Evolutionary conservation across 2,113 vertebrate genomes (phyloP).

Genomic region (Ctenomys sociabilis): DNA sequence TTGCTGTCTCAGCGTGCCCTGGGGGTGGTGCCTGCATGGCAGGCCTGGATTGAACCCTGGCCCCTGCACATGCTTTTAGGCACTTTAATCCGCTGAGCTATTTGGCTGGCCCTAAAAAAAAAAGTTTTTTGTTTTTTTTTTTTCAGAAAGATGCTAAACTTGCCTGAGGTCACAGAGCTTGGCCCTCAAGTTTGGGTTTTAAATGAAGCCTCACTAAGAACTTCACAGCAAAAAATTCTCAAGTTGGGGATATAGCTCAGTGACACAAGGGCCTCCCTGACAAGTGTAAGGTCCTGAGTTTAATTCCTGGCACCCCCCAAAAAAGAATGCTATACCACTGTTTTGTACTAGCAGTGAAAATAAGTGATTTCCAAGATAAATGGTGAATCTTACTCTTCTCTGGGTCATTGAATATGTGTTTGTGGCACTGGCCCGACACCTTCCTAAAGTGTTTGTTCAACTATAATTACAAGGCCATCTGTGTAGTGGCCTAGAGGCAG

Average conservation of each 20-base stretch:
- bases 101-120: too few species aligned
- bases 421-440: neutral
- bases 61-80: too few species aligned
- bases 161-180: neutral
- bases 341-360: neutral
- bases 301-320: too few species aligned
- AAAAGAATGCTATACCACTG: neutral
- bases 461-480: neutral
- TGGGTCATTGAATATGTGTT: neutral
- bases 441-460: neutral
- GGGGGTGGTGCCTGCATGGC: too few species aligned
- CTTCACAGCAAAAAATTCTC: neutral
- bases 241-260: too few species aligned
- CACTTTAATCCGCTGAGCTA: too few species aligned
- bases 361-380: too few species aligned
- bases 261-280: too few species aligned
- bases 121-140: too few species aligned
- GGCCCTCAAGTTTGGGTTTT: neutral
- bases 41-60: too few species aligned
- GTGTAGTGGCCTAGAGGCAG: neutral
- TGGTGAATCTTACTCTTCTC: neutral
- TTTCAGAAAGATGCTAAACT: neutral
- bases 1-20: too few species aligned
- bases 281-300: too few species aligned
- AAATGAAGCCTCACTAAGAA: neutral